Evolutionary conservation across 2,888 invertebrate species (phyloP), one percentile per base, ranked within the genome.

Genomic region (Gymnoscelis rufifasciata): DNA sequence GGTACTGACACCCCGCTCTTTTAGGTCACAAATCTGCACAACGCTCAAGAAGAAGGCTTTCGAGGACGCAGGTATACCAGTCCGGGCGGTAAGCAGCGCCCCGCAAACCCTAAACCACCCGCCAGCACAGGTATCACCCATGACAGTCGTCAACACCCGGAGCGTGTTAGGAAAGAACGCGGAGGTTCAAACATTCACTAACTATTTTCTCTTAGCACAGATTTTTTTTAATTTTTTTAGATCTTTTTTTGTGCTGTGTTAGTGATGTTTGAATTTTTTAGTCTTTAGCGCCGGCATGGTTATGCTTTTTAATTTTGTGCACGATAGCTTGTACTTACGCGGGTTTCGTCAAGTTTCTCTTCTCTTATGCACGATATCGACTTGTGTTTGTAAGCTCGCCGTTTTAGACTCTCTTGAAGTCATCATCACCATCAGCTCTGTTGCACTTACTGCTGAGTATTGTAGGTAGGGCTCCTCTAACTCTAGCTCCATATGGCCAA

Each of bases 1-100:
- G n/a, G n/a, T n/a, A n/a, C n/a, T 43, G 26, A 38, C 38, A 35
- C 8, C 24, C 13, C 8, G 24, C 15, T 10, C 54, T 90, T 89
- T 24, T 82, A 97, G 97, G 56, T 92, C 94, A 2, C 97, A 97
- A 83, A 97, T 97, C 59, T 90, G 94, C 50, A 92, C 94, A 30
- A 95, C 95, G 0, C 74, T 95, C 46, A 95, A 95, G 81, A 95
- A 95, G 79, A 95, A 95, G 71, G 94, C 95, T 0, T 95, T 95
- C 71, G 95, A 95, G 74, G 95, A 95, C 69, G 95, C 95, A 52
- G 95, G 95, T 52, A 90, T 95, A 60, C 94, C 94, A 43, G 91
- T 93, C 11, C 87, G 93, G 57, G 90, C 91, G 80, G 90, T 91
- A 63, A 90, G 89, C 74, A 89, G 89, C 62, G 82, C 89, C 19